Percentiles rank a stretch among this genome's conserved stretches.
These are phyloP conservation scores for Prionailurus bengalensis DNA, from an alignment of 2,113 vertebrate genomes.

Conservation along the genomic window DNA sequence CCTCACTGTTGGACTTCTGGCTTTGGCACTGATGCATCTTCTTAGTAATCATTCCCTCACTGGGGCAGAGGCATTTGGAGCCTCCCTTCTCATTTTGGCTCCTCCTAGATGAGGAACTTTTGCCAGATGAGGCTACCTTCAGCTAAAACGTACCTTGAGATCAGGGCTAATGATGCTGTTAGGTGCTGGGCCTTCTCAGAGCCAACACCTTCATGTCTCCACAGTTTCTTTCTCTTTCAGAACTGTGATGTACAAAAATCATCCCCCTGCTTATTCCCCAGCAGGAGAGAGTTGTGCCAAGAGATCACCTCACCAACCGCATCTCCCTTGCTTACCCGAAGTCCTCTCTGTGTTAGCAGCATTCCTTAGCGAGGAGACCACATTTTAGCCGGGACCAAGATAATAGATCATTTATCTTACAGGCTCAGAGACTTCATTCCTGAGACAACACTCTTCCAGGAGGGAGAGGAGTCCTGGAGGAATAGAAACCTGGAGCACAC, in stretches of 20 bases:
- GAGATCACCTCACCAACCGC: background rate
- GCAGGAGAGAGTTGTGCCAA: background rate
- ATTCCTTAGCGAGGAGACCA: background rate
- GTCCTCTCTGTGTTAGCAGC: background rate
- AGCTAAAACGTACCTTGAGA: background rate
- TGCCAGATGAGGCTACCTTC: background rate
- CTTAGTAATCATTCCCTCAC: background rate
- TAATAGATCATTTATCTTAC: background rate
- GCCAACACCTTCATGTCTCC: background rate
- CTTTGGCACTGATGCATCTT: too few species aligned
- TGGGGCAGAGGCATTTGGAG: background rate
- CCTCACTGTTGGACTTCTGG: background rate
- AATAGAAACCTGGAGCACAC: background rate
- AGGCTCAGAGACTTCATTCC: background rate
- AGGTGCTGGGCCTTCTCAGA: background rate
- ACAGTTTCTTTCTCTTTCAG: background rate
- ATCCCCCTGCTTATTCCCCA: background rate
- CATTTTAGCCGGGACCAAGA: background rate
- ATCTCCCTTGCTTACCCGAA: background rate
- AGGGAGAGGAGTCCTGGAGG: background rate
- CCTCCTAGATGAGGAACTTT: background rate
- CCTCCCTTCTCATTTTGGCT: background rate
- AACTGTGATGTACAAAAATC: background rate
- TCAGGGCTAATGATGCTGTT: background rate
- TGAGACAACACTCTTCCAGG: background rate